A percentile compares a stretch with the other conserved stretches of the same genome.
Evolutionary conservation across 1,140 invertebrate genomes (phyloP).

Genomic region (Papilio machaon): DNA sequence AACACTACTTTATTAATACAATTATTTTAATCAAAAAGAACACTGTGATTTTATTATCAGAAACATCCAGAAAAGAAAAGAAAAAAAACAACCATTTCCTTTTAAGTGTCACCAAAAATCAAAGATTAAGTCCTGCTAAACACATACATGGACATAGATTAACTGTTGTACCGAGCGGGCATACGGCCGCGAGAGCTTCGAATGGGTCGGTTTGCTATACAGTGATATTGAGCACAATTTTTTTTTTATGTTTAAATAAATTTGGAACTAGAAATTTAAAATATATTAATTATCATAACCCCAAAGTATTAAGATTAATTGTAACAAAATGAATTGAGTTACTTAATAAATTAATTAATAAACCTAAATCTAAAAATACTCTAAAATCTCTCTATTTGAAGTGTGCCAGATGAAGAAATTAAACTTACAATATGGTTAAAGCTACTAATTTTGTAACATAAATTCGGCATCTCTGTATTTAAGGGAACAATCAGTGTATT

Average conservation of each 20-base stretch:
- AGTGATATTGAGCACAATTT: not conserved
- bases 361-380: slow-evolving; percentile 47
- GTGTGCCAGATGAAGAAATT: slow-evolving; percentile 36
- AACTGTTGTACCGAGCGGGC: too few relatives aligned
- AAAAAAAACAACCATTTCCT: too few relatives aligned
- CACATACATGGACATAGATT: too few relatives aligned
- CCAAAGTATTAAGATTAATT: slow-evolving; percentile 16
- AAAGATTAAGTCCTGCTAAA: too few relatives aligned
- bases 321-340: slow-evolving; percentile 40
- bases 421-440: slow-evolving; percentile 28
- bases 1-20: too few relatives aligned
- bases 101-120: too few relatives aligned
- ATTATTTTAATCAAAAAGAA: too few relatives aligned
- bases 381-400: slow-evolving; percentile 51
- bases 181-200: too few relatives aligned
- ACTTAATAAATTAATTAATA: slow-evolving; percentile 40
- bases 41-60: too few relatives aligned
- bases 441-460: slow-evolving; percentile 32
- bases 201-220: too few relatives aligned
- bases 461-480: slow-evolving; percentile 17
- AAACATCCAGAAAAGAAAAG: too few relatives aligned
- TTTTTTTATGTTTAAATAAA: not conserved
- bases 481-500: slow-evolving; percentile 6
- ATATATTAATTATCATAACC: not conserved
- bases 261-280: not conserved